A percentile compares a stretch with the other conserved stretches of the same genome.
phyloP scores from a whole-genome alignment of 2,113 vertebrate species.

The Erythrolamprus reginae region DNA sequence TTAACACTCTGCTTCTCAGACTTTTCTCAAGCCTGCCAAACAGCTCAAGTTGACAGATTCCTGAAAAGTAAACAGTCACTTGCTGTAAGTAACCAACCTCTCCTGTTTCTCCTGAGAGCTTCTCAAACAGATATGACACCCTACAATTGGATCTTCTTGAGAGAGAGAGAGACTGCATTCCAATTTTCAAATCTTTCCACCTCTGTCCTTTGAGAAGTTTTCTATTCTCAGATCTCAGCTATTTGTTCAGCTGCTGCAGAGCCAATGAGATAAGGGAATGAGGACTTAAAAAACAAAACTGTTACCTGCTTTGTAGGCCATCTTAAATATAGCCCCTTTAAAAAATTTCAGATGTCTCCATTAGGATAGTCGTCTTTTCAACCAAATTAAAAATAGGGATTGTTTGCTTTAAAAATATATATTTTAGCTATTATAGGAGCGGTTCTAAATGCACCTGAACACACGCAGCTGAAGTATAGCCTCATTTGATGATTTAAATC shows the following conservation, averaged over 20 bases:
- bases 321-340: background rate
- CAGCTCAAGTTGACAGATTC: background rate
- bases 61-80: background rate
- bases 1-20: background rate
- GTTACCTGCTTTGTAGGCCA: background rate
- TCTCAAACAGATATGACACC: background rate
- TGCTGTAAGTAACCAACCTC: background rate
- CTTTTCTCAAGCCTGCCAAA: background rate
- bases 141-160: background rate
- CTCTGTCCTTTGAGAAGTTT: background rate
- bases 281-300: background rate
- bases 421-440: background rate
- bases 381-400: background rate
- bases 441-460: background rate
- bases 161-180: background rate
- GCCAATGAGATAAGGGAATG: background rate
- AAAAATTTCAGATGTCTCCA: background rate
- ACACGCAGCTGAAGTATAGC: background rate
- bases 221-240: background rate
- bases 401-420: background rate
- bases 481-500: background rate
- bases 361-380: background rate
- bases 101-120: background rate
- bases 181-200: background rate
- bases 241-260: background rate